Conservation (phyloP, 2,888 invertebrate genomes). For the Hylaea fasciaria region DNA sequence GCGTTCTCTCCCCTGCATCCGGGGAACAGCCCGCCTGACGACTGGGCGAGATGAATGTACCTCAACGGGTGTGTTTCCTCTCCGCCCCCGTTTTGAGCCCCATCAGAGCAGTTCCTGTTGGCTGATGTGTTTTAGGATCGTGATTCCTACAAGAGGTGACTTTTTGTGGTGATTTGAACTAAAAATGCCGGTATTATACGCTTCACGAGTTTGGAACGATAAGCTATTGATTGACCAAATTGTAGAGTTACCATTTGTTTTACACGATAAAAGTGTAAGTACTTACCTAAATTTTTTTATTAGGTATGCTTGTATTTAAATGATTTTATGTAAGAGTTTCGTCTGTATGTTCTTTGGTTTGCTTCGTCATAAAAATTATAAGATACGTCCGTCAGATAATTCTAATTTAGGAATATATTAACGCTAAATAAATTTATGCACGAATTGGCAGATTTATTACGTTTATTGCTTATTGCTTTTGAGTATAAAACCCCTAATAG, state of each 20-base stretch:
- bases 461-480: background rate
- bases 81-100: constrained; percentile 64
- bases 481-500: background rate
- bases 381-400: constrained; percentile 12
- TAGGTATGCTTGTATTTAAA: constrained; percentile 3
- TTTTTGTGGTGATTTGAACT: constrained; percentile 31
- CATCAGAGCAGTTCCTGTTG: constrained; percentile 52
- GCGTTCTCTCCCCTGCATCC: constrained; percentile 89
- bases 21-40: constrained; percentile 77
- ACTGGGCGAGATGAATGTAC: constrained; percentile 88
- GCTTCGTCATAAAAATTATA: background rate
- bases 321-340: background rate
- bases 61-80: constrained; percentile 67
- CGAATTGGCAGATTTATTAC: constrained; percentile 4
- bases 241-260: constrained; percentile 27
- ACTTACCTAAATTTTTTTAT: background rate
- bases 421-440: constrained; percentile 1
- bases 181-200: constrained; percentile 36
- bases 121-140: constrained; percentile 48
- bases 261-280: constrained; percentile 10
- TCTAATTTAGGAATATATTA: constrained; percentile 2
- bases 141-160: constrained; percentile 14
- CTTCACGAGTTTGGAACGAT: constrained; percentile 5
- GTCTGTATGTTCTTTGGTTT: background rate
- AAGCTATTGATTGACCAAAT: constrained; percentile 29